A percentile compares a stretch with the other conserved stretches of the same genome.
These are phyloP conservation scores for Malurus cyaneus DNA, from an alignment of 2,113 vertebrate genomes.

Conservation along the genomic window DNA sequence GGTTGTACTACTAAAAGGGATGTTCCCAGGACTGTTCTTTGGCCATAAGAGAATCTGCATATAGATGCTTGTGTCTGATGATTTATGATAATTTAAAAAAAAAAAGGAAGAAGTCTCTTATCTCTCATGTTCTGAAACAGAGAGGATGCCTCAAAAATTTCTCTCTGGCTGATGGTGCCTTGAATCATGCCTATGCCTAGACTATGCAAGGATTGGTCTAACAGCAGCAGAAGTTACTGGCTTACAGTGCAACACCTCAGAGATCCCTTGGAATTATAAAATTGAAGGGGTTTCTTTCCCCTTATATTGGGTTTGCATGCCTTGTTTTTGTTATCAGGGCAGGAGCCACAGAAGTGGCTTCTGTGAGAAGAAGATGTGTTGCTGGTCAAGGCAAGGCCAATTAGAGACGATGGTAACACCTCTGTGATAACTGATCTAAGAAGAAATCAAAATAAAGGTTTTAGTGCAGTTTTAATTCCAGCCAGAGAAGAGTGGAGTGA, in stretches of 20 bases:
- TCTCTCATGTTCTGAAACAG: neutral
- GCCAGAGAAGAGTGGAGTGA: neutral
- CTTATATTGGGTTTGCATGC: neutral
- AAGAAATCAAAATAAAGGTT: neutral
- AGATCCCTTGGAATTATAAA: neutral
- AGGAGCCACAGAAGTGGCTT: neutral
- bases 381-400: neutral
- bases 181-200: neutral
- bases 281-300: neutral
- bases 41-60: neutral
- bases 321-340: neutral
- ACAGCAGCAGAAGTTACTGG: neutral
- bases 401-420: fast-evolving
- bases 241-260: neutral
- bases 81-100: neutral
- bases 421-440: neutral
- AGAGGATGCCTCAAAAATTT: neutral
- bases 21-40: neutral
- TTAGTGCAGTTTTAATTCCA: neutral
- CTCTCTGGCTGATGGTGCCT: neutral
- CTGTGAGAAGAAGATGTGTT: neutral
- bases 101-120: neutral
- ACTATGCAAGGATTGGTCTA: neutral
- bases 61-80: neutral
- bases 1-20: neutral